phyloP scores from a whole-genome alignment of 2,888 invertebrate species.

The Andricus quercusramuli region DNA sequence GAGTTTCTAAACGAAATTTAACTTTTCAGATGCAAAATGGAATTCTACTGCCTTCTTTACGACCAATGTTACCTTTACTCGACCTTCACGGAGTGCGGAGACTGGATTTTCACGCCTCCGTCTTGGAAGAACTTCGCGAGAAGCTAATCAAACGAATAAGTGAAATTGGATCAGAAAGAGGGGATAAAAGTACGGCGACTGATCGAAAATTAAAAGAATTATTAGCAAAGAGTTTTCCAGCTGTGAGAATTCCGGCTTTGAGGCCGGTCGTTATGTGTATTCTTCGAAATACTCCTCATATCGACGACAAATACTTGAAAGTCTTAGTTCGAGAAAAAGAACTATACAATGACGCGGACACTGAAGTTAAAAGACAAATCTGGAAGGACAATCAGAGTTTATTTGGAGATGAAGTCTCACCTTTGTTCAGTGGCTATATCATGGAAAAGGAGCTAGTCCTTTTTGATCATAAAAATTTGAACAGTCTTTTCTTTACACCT shows the following conservation, averaged over 20 bases:
- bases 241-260: slow-evolving; percentile 93
- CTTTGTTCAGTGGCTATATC: slow-evolving; percentile 94
- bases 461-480: slow-evolving; percentile 92
- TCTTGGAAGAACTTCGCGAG: slow-evolving; percentile 88
- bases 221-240: slow-evolving; percentile 94
- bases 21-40: slow-evolving; percentile 89
- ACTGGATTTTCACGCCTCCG: slow-evolving; percentile 96
- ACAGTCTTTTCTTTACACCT: slow-evolving; percentile 93
- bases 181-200: slow-evolving; percentile 83
- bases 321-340: slow-evolving; percentile 91
- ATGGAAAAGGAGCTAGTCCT: slow-evolving; percentile 95
- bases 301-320: slow-evolving; percentile 92
- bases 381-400: slow-evolving; percentile 98
- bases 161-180: slow-evolving; percentile 84
- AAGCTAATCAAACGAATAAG: slow-evolving; percentile 85
- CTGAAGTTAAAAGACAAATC: slow-evolving; percentile 97
- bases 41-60: slow-evolving; percentile 92
- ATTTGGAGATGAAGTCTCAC: slow-evolving; percentile 98
- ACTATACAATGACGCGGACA: slow-evolving; percentile 95
- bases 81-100: slow-evolving; percentile 96
- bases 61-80: slow-evolving; percentile 96
- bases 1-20: slow-evolving; percentile 53
- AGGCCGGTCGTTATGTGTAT: slow-evolving; percentile 97
- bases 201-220: slow-evolving; percentile 94
- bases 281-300: slow-evolving; percentile 93